Conservation (phyloP, 2,113 vertebrate species). For the Sinocyclocheilus anshuiensis region DNA sequence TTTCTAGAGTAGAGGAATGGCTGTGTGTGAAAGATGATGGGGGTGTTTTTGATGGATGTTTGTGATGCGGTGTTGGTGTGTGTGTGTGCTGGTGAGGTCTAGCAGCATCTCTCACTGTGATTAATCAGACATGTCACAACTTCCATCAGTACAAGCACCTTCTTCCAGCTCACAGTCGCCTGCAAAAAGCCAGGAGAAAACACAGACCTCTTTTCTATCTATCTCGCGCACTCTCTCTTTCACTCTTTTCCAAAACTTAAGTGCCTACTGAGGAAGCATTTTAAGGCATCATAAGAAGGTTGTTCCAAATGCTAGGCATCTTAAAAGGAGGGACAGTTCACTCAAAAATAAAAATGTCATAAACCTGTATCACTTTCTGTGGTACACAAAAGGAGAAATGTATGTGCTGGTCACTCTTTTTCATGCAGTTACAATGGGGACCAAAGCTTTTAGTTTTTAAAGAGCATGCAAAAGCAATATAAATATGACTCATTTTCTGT, state of each 20-base stretch:
- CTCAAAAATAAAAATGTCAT: conserved; percentile 1
- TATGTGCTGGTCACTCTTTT: not conserved
- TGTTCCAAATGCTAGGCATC: not conserved
- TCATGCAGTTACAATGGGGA: too few relatives aligned
- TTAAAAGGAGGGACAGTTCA: not conserved
- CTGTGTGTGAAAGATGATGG: conserved; percentile 5
- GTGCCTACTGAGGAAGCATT: not conserved
- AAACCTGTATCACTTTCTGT: not conserved
- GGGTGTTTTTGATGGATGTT: not conserved
- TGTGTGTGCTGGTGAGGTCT: not conserved
- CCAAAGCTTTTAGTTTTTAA: not conserved
- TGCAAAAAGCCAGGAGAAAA: not conserved
- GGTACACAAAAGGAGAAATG: not conserved
- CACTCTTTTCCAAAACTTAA: not conserved
- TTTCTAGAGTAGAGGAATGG: conserved; percentile 29
- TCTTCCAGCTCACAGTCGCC: conserved; percentile 13
- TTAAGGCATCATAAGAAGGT: not conserved
- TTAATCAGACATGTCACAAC: conserved; percentile 51
- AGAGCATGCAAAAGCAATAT: not conserved
- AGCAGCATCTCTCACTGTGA: conserved; percentile 26
- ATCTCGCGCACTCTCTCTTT: not conserved
- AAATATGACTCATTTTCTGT: not conserved
- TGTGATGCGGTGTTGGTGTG: not conserved
- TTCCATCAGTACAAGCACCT: conserved; percentile 40
- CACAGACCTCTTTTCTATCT: not conserved